These are phyloP conservation scores for Pristiophorus japonicus DNA, from an alignment of 2,113 vertebrate genomes.

Conservation along the genomic window DNA sequence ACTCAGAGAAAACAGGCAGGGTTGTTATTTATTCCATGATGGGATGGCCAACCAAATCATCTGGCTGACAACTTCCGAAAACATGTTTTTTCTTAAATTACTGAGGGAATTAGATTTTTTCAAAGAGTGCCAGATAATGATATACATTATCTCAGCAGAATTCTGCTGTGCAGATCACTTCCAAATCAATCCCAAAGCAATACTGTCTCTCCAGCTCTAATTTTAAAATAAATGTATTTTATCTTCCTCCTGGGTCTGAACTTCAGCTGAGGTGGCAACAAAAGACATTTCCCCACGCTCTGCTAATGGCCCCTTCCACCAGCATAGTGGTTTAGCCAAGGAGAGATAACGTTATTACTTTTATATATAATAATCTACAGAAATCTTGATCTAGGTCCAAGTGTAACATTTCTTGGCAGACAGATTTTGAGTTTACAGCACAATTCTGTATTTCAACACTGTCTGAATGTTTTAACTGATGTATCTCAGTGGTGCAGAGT, in stretches of 20 bases:
- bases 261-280: neutral
- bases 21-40: neutral
- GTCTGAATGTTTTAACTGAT: slow-evolving; percentile 11
- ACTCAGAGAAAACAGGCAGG: neutral
- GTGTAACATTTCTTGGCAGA: neutral
- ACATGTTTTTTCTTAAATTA: neutral
- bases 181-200: neutral
- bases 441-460: slow-evolving; percentile 3
- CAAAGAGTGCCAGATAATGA: neutral
- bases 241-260: neutral
- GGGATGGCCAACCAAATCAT: neutral
- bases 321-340: neutral
- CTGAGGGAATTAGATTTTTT: neutral
- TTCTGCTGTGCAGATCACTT: slow-evolving; percentile 5
- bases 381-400: neutral
- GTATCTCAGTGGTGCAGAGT: neutral
- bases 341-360: neutral
- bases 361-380: neutral
- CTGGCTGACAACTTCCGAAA: neutral
- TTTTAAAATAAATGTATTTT: neutral
- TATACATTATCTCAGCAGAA: neutral
- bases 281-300: neutral
- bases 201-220: neutral
- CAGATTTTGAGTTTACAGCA: neutral
- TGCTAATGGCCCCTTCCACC: neutral